phyloP scores from a whole-genome alignment of 2,888 invertebrate species.

The Drosophila mimica region DNA sequence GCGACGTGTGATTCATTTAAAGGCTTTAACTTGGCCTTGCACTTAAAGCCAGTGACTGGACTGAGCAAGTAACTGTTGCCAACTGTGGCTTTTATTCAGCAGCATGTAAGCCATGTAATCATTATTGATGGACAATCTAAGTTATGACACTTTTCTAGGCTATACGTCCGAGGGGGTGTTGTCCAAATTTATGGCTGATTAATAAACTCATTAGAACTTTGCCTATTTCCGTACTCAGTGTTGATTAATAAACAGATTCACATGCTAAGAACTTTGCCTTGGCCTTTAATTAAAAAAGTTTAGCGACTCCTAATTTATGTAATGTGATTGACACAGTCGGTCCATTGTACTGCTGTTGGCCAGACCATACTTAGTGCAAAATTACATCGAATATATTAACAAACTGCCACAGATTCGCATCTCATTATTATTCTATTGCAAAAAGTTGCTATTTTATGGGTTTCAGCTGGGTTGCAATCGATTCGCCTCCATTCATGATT shows the following conservation, averaged over 20 bases:
- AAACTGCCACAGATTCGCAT: neutral
- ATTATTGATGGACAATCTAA: slow-evolving; percentile 30
- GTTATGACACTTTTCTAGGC: slow-evolving; percentile 63
- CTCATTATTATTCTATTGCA: slow-evolving; percentile 3
- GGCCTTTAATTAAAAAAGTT: slow-evolving; percentile 66
- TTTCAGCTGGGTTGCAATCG: neutral
- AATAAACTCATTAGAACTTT: slow-evolving; percentile 80
- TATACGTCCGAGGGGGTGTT: no score
- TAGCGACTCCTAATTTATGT: slow-evolving; percentile 14
- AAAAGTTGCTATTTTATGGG: neutral
- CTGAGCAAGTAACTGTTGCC: slow-evolving; percentile 17
- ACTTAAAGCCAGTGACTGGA: slow-evolving; percentile 38
- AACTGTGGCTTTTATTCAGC: neutral
- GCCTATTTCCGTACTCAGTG: slow-evolving; percentile 41
- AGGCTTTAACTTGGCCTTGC: slow-evolving; percentile 30
- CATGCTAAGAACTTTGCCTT: slow-evolving; percentile 26
- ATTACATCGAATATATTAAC: neutral
- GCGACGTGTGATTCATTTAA: slow-evolving; percentile 38
- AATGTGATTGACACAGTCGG: slow-evolving; percentile 24
- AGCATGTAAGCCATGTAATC: slow-evolving; percentile 1
- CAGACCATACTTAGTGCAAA: neutral
- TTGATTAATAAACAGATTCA: slow-evolving; percentile 54
- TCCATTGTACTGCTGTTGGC: neutral
- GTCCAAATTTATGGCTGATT: slow-evolving; percentile 65
- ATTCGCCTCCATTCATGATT: neutral